Evolutionary conservation across 1,140 invertebrate species (phyloP).

Genomic region (Drosophila saltans): DNA sequence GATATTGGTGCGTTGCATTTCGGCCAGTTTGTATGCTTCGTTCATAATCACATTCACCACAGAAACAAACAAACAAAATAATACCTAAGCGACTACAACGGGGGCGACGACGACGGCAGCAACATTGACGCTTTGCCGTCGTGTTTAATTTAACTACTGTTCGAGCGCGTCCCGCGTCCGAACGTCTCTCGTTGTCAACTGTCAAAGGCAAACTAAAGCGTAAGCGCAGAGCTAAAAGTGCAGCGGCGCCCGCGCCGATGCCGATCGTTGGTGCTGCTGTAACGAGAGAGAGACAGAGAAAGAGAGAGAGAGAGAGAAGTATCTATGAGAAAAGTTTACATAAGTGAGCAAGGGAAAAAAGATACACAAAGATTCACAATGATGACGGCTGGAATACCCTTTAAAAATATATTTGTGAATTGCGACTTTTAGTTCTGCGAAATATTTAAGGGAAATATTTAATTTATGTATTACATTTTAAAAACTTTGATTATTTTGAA

Average conservation of each 20-base stretch:
- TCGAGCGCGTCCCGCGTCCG: conserved; percentile 48
- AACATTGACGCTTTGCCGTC: conserved; percentile 64
- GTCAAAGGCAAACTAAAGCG: conserved; percentile 60
- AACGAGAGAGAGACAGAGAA: conserved; percentile 55
- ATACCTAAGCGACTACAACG: conserved; percentile 44
- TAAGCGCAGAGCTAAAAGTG: conserved; percentile 53
- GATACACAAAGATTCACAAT: not conserved
- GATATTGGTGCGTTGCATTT: conserved; percentile 82
- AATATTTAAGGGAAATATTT: too few relatives aligned
- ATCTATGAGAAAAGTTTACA: conserved; percentile 62
- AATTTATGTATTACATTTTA: too few relatives aligned
- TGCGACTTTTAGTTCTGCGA: too few relatives aligned
- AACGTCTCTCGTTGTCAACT: conserved; percentile 68
- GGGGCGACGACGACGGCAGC: conserved; percentile 44
- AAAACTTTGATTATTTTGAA: too few relatives aligned
- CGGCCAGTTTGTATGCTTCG: conserved; percentile 69
- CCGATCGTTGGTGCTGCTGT: conserved; percentile 56
- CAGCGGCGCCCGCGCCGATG: conserved; percentile 69
- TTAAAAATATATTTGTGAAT: not conserved
- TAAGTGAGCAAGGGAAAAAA: conserved; percentile 48
- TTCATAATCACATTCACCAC: conserved; percentile 67
- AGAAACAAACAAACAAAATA: conserved; percentile 38
- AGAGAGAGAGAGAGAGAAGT: conserved; percentile 18
- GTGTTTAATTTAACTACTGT: conserved; percentile 53
- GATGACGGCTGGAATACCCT: not conserved